phyloP scores from a whole-genome alignment of 2,797 vertebrate genomes.

The Clarias pachynema region DNA sequence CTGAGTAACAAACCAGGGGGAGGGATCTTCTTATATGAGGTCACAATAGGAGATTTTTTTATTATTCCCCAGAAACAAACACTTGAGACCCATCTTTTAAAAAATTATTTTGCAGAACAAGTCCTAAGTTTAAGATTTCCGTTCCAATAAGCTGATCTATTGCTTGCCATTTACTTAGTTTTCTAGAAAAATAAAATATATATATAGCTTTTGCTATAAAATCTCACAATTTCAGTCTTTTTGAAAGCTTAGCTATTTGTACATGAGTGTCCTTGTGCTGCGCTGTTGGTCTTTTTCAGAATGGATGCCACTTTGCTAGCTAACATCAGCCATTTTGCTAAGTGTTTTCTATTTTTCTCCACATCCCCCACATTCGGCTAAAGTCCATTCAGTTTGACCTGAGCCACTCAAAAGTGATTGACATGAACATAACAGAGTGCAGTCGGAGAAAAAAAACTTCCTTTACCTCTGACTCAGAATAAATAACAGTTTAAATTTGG shows the following conservation, averaged over 20 bases:
- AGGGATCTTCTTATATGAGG: no score
- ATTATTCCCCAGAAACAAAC: no score
- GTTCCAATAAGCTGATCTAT: not conserved
- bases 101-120: no score
- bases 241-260: constrained; percentile 1
- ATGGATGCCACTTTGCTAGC: constrained; percentile 30
- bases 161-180: not conserved
- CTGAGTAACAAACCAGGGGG: no score
- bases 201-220: not conserved
- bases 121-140: no score
- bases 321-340: constrained; percentile 41
- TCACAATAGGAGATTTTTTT: no score
- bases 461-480: constrained; percentile 1
- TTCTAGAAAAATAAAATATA: not conserved
- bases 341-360: constrained; percentile 34
- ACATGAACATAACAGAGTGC: not conserved
- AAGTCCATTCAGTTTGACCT: constrained; percentile 32
- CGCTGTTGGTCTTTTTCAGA: constrained; percentile 35
- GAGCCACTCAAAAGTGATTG: constrained; percentile 31
- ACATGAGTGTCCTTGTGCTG: constrained; percentile 33
- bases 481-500: not conserved
- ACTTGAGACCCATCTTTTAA: no score
- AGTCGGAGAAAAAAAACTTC: not conserved
- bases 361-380: constrained; percentile 10
- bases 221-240: not conserved